Base-by-base conservation (phyloP, 1,140 invertebrate genomes). In the Berghia stephanieae region DNA sequence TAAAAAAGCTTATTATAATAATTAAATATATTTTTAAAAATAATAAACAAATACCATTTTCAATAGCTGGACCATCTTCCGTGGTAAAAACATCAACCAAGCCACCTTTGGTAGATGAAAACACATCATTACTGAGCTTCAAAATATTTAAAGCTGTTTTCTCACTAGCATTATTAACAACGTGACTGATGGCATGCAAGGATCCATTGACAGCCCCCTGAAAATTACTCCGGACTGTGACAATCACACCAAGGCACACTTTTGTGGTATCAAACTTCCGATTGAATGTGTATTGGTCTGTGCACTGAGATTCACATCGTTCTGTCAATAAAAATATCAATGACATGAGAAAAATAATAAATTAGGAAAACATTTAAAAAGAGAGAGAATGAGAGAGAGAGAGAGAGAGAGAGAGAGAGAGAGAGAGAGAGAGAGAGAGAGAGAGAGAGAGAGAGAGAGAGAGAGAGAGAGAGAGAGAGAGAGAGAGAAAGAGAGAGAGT, bases 121-220 rank as follows among this genome's bases (percentile, higher is more conserved):
- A 49, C 46, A 18, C 38, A 31, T 44, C n/a, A 16, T 40, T 55
- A 43, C 79, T 80, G 24, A 80, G 27, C 38, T 77, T 80, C 38
- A 57, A 5, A 40, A 80, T 80, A 1, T 43, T 57, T 27, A 80
- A 60, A 4, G 49, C 68, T 8, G 79, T 80, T 38, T 80, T 80
- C n/a, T 80, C 74, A 80, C 79, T 80, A n/a, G 79, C 79, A 80
- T 80, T 80, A 42, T 55, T 63, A 13, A 80, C 74, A n/a, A 80
- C 71, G 69, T 77, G 71, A 57, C 75, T 77, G 40, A 80, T 27
- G 36, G 69, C 75, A 73, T 73, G 76, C 34, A 80, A 71, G 18
- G 79, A 66, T 24, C 71, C 70, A 60, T 67, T 44, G 5, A 46
- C 24, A 8, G 21, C 18, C 4, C 24, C 66, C 38, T 24, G 42